These are phyloP conservation scores for Oxygymnocypris stewartii DNA, from an alignment of 2,113 vertebrate genomes.

Conservation along the genomic window DNA sequence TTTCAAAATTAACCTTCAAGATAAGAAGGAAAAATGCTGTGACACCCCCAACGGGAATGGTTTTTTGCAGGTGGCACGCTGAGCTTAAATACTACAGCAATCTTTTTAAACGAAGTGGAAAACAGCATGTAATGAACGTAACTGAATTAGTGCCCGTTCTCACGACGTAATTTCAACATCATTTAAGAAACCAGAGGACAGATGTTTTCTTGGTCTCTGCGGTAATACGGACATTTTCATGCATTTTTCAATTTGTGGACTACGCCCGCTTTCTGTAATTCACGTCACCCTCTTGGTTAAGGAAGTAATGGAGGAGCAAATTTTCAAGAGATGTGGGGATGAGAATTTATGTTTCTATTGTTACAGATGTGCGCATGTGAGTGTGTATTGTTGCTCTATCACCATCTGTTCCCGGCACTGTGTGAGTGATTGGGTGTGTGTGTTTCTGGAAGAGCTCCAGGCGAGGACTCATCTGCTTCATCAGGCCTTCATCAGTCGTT, in stretches of 20 bases:
- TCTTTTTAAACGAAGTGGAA: constrained; percentile 27
- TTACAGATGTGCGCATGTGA: not conserved
- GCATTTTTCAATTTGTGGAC: constrained; percentile 29
- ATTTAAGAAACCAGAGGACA: constrained; percentile 22
- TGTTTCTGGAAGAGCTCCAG: constrained; percentile 42
- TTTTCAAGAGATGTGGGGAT: constrained; percentile 1
- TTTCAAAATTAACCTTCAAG: constrained; percentile 70
- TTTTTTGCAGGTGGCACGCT: not conserved
- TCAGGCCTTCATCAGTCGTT: constrained; percentile 39
- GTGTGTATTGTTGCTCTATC: not conserved
- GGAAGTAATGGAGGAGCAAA: constrained; percentile 22
- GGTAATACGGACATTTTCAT: not conserved
- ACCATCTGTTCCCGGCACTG: constrained; percentile 13
- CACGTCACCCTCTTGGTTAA: constrained; percentile 14
- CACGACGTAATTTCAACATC: not conserved
- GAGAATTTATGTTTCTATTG: constrained; percentile 11
- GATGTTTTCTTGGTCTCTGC: constrained; percentile 23
- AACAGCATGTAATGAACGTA: not conserved
- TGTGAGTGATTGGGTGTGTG: constrained; percentile 23
- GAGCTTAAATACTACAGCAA: constrained; percentile 27
- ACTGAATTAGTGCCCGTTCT: not conserved
- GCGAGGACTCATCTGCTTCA: constrained; percentile 35
- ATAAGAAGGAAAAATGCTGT: constrained; percentile 16
- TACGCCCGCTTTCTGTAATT: not conserved
- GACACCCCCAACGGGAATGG: constrained; percentile 10